Evolutionary conservation across 2,113 vertebrate species (phyloP).

Genomic region (Illadopsis cleaveri): DNA sequence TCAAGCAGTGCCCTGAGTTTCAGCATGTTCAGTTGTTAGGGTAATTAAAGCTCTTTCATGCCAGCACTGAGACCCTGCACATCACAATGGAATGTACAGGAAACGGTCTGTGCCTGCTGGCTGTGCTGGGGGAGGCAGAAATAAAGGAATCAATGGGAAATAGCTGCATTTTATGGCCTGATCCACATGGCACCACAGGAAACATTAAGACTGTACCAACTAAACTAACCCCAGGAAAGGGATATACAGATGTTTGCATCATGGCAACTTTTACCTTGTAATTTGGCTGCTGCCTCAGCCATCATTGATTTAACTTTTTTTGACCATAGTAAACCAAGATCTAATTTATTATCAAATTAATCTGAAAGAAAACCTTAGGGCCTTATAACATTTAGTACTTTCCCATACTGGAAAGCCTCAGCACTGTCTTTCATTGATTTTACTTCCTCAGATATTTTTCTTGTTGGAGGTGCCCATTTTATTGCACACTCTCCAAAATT

Average conservation of each 20-base stretch:
- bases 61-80: fast-evolving
- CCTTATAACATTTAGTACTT: neutral
- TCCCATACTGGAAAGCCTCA: neutral
- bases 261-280: neutral
- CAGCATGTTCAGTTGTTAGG: neutral
- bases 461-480: neutral
- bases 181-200: neutral
- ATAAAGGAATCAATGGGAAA: neutral
- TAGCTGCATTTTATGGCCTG: neutral
- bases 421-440: neutral
- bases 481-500: neutral
- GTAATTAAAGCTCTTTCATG: neutral
- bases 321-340: neutral
- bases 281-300: neutral
- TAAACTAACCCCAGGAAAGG: neutral
- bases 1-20: neutral
- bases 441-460: neutral
- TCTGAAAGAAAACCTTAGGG: neutral
- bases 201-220: neutral
- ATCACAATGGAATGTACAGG: fast-evolving
- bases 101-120: neutral
- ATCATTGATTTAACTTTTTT: neutral
- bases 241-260: neutral
- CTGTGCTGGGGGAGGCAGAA: neutral
- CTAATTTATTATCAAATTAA: neutral